Evolutionary conservation across 2,113 vertebrate genomes (phyloP), one percentile per base, ranked within the genome.

Genomic region (Rhinogobius similis): DNA sequence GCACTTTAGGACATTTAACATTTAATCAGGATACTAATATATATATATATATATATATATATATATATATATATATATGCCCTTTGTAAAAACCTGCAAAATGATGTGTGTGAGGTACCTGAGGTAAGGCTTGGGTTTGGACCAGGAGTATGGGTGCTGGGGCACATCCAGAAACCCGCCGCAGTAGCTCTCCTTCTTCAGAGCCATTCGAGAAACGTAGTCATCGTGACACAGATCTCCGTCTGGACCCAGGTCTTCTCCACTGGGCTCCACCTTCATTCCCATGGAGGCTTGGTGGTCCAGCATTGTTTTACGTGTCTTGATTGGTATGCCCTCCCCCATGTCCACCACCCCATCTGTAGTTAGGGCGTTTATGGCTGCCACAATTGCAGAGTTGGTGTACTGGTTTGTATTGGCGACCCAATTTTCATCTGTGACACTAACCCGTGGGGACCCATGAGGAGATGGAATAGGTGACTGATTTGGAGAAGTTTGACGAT

Each of bases 311-410:
- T 95, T 97, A 56, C 97, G 93, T 0, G 97, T 93, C 89, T 99
- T 99, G 78, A 95, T 74, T 4, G 97, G 97, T 82, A 99, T 95
- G 1, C 95, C 96, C 0, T 96, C 96, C 0, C 92, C 93, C 89
- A 97, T 91, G 70, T 98, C 97, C 0, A 95, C 91, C 61, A 95
- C 87, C 82, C 95, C 90, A 73, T 99, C 97, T 0, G 97, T 99
- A 91, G 95, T 97, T 26, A 99, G 94, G 18, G 97, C 97, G 0
- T 98, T 99, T 87, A 99, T 99, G 89, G 97, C 97, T 0, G 96
- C 97, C 0, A 98, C 97, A 0, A 98, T 99, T 74, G 97, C 97
- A 0, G 96, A 97, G 92, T 97, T 98, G 87, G 97, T 97, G 79
- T 97, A 98, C 89, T 98, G 96, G 76, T 97, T 97, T 84, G 94